Percentiles rank a stretch among this genome's conserved stretches.
These are phyloP conservation scores for Eulacestoma nigropectus DNA, from an alignment of 2,113 vertebrate genomes.

Conservation along the genomic window DNA sequence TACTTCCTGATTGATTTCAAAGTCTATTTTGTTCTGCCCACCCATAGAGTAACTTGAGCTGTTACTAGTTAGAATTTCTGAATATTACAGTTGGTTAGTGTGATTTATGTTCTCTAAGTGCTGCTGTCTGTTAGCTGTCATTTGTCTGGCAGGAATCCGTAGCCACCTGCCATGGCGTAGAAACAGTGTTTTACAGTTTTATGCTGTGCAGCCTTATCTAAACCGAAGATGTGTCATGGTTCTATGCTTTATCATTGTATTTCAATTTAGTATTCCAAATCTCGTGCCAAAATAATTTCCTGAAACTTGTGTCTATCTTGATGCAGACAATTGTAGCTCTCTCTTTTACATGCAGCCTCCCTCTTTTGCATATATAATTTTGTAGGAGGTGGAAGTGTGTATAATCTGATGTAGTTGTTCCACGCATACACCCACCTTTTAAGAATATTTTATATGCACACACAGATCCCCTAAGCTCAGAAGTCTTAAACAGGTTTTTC, in stretches of 20 bases:
- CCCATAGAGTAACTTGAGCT: background rate
- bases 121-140: background rate
- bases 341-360: background rate
- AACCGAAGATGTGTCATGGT: background rate
- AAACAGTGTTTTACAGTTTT: background rate
- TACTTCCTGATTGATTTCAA: constrained; percentile 31
- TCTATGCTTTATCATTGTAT: background rate
- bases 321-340: background rate
- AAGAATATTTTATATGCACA: background rate
- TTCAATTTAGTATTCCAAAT: background rate
- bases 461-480: background rate
- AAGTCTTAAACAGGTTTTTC: constrained; percentile 33
- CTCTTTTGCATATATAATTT: constrained; percentile 21
- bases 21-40: constrained; percentile 24
- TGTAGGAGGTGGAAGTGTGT: background rate
- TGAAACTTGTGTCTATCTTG: constrained; percentile 11
- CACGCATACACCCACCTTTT: background rate
- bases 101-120: background rate
- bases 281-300: constrained; percentile 44
- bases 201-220: background rate
- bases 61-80: background rate
- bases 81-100: constrained; percentile 11
- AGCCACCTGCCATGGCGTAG: background rate
- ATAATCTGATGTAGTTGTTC: background rate
- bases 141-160: background rate